These are phyloP conservation scores for Frankliniella intonsa DNA, from an alignment of 2,888 invertebrate genomes.

Conservation along the genomic window DNA sequence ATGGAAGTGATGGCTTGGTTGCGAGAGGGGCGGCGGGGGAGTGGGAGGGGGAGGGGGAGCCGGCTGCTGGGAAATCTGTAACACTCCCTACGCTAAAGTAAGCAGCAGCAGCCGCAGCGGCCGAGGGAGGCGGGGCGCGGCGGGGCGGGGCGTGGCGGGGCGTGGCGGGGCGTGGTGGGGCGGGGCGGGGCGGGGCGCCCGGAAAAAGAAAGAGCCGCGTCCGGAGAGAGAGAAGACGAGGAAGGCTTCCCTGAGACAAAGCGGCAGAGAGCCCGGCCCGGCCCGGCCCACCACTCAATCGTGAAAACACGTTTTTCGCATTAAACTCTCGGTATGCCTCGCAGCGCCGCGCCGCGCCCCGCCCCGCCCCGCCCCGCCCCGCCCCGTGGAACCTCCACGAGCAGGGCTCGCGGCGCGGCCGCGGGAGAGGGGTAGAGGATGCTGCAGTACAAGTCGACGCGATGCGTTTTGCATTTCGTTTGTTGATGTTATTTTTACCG, in stretches of 20 bases:
- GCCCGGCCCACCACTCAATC: slow-evolving; percentile 13
- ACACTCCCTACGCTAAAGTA: slow-evolving; percentile 22
- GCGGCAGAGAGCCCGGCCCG: not conserved
- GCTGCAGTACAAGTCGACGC: not conserved
- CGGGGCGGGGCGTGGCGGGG: too few relatives aligned
- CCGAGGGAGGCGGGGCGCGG: not conserved
- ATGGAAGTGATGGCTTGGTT: slow-evolving; percentile 12
- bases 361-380: not conserved
- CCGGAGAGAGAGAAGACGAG: not conserved
- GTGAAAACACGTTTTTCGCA: slow-evolving; percentile 26
- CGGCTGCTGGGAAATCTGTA: not conserved
- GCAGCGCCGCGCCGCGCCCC: not conserved
- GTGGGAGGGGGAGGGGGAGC: not conserved
- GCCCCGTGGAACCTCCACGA: not conserved
- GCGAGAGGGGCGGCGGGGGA: not conserved
- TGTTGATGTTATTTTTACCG: slow-evolving; percentile 19
- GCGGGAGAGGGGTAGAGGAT: too few relatives aligned
- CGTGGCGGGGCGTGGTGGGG: too few relatives aligned
- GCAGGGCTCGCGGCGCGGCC: too few relatives aligned
- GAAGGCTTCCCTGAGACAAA: not conserved
- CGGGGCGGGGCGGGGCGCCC: not conserved
- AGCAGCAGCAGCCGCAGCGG: not conserved
- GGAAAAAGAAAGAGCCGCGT: not conserved
- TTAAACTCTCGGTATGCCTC: not conserved
- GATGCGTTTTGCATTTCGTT: not conserved